A percentile compares a stretch with the other conserved stretches of the same genome.
Evolutionary conservation across 2,888 invertebrate genomes (phyloP).

Genomic region (Laothoe populi): DNA sequence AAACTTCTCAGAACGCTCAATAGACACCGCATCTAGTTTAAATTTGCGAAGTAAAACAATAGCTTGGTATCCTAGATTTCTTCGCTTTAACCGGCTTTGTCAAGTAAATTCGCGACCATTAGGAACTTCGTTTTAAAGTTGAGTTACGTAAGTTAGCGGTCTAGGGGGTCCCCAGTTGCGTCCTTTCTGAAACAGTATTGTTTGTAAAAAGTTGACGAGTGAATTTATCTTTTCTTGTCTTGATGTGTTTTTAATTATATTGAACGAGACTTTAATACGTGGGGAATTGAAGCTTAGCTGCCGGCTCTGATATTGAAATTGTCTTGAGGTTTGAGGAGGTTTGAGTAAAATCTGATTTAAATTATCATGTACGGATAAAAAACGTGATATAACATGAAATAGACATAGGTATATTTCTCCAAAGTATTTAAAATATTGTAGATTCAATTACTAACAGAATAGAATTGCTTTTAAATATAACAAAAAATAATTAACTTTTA

Average conservation of each 20-base stretch:
- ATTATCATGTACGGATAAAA: not conserved
- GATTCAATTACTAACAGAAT: too few species aligned
- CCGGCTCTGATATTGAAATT: not conserved
- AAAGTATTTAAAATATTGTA: too few species aligned
- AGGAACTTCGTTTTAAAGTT: constrained; percentile 25
- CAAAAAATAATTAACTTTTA: not conserved
- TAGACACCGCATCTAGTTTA: constrained; percentile 19
- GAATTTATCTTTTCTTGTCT: constrained; percentile 39
- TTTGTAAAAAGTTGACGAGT: constrained; percentile 43
- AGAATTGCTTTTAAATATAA: too few species aligned
- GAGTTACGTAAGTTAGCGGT: constrained; percentile 18
- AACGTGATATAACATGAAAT: not conserved
- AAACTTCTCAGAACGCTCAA: constrained; percentile 9
- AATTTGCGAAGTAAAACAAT: constrained; percentile 25
- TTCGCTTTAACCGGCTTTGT: constrained; percentile 20
- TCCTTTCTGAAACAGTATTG: constrained; percentile 47
- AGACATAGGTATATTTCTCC: too few species aligned
- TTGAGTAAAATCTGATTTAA: too few species aligned
- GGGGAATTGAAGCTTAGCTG: not conserved
- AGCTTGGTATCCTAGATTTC: constrained; percentile 11
- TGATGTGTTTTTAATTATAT: constrained; percentile 34
- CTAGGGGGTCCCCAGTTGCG: constrained; percentile 36
- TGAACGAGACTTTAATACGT: constrained; percentile 13
- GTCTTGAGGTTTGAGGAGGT: not conserved
- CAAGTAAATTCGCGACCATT: constrained; percentile 26